Evolutionary conservation across 2,888 invertebrate genomes (phyloP), one percentile per base, ranked within the genome.

Genomic region (Netelia melanura): DNA sequence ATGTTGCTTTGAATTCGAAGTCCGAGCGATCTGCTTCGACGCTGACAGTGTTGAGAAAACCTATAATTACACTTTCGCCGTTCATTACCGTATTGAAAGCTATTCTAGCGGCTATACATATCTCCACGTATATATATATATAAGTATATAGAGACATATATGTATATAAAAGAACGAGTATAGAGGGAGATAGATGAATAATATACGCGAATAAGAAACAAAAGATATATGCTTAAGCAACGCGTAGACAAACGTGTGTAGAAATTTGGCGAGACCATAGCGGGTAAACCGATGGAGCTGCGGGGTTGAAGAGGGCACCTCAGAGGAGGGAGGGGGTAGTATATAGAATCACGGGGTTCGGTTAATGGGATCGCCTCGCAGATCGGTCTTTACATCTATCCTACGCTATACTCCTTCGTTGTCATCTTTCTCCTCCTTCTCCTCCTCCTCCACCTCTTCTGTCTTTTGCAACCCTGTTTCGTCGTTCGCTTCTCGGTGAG

Each of bases 281-380:
- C 58, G 77, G 71, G 85, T 58, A 82, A 86, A 84, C 81, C 82
- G 83, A 87, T 38, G 6, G 38, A 6, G 88, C 86, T 88, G 88
- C 86, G 81, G 83, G 84, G 83, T 80, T 75, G 86, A 84, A 76
- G 71, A 78, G 68, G 38, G 82, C 84, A 79, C 79, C 82, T 83
- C 79, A 71, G 77, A 86, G 68, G 30, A 77, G 79, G 80, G 38
- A 6, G 38, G 6, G 5, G 38, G 38, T 5, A 3, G 38, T 38
- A 38, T 38, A 38, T 38, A 83, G 78, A 83, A 81, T 84, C 87
- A 88, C 86, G 88, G 85, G 86, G 88, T 81, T 79, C 88, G 83
- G 91, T 91, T 91, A 91, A 91, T 91, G 90, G 91, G 90, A 90
- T 90, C 90, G 90, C 87, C 83, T 81, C 87, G 89, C 88, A 84